Conservation (phyloP, 2,888 invertebrate genomes). For the Nephrocerus scutellatus region DNA sequence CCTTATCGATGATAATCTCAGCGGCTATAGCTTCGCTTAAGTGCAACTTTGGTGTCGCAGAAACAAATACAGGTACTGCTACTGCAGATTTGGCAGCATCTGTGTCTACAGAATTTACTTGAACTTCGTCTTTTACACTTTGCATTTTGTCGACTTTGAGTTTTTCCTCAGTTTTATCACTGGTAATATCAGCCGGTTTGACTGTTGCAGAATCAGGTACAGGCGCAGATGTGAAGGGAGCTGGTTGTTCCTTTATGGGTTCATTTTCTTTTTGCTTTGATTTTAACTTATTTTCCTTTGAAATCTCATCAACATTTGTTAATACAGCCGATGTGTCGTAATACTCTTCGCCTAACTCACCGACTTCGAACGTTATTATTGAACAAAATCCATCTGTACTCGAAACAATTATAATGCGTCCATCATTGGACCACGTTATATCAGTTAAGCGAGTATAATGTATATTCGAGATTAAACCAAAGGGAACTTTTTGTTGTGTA, state of each 20-base stretch:
- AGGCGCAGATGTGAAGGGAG: too few species aligned
- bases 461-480: slow-evolving; percentile 74
- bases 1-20: slow-evolving; percentile 34
- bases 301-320: slow-evolving; percentile 23
- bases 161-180: slow-evolving; percentile 13
- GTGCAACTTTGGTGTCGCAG: neutral
- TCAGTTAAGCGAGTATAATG: slow-evolving; percentile 87
- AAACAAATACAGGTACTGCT: neutral
- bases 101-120: neutral
- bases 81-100: neutral
- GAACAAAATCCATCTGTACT: slow-evolving; percentile 90
- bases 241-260: too few species aligned
- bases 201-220: slow-evolving; percentile 2
- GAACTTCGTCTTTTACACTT: neutral
- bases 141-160: slow-evolving; percentile 9
- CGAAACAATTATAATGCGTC: slow-evolving; percentile 65
- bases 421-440: slow-evolving; percentile 80
- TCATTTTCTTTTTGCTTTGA: slow-evolving; percentile 29
- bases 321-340: slow-evolving; percentile 36
- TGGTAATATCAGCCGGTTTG: slow-evolving; percentile 9
- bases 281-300: slow-evolving; percentile 23
- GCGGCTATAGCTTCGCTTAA: slow-evolving; percentile 1
- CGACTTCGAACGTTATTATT: slow-evolving; percentile 65
- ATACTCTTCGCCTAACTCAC: slow-evolving; percentile 61
- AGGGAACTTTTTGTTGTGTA: slow-evolving; percentile 73